phyloP scores from a whole-genome alignment of 2,888 invertebrate species.

The Caradrina kadenii region DNA sequence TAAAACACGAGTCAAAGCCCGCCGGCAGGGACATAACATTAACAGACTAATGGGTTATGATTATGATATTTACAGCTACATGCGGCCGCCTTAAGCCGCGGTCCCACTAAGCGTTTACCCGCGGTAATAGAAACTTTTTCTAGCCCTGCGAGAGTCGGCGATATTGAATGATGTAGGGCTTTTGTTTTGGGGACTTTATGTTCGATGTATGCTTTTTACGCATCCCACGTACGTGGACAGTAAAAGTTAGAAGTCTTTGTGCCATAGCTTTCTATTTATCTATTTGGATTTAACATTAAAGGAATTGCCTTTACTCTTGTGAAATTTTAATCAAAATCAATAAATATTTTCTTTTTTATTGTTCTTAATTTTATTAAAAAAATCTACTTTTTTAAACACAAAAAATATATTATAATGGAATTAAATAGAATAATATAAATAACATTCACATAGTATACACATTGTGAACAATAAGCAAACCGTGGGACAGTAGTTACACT shows the following conservation, averaged over 20 bases:
- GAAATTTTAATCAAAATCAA: neutral
- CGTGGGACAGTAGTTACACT: slow-evolving; percentile 41
- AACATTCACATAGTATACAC: slow-evolving; percentile 9
- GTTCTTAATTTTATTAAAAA: neutral
- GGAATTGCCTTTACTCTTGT: neutral
- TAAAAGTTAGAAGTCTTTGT: slow-evolving; percentile 9
- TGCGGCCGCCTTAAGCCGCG: slow-evolving; percentile 78
- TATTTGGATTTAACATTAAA: slow-evolving; percentile 4
- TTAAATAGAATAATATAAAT: slow-evolving; percentile 1
- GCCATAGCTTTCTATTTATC: slow-evolving; percentile 3
- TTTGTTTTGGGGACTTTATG: slow-evolving; percentile 20
- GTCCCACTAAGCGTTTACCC: slow-evolving; percentile 65
- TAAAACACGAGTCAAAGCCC: slow-evolving; percentile 83
- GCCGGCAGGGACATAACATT: slow-evolving; percentile 87
- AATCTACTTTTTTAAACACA: slow-evolving; percentile 5
- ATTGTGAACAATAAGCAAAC: slow-evolving; percentile 23
- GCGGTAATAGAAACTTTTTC: slow-evolving; percentile 57
- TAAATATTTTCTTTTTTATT: too few relatives aligned
- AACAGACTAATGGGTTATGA: slow-evolving; percentile 87
- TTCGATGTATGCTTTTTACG: slow-evolving; percentile 25
- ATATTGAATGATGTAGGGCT: slow-evolving; percentile 15
- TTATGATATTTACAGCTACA: slow-evolving; percentile 89
- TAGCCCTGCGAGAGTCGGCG: slow-evolving; percentile 8
- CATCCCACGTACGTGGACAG: neutral
- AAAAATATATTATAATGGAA: slow-evolving; percentile 1